Conservation (phyloP, 2,888 invertebrate species). For the Rugalucina vietnamica region DNA sequence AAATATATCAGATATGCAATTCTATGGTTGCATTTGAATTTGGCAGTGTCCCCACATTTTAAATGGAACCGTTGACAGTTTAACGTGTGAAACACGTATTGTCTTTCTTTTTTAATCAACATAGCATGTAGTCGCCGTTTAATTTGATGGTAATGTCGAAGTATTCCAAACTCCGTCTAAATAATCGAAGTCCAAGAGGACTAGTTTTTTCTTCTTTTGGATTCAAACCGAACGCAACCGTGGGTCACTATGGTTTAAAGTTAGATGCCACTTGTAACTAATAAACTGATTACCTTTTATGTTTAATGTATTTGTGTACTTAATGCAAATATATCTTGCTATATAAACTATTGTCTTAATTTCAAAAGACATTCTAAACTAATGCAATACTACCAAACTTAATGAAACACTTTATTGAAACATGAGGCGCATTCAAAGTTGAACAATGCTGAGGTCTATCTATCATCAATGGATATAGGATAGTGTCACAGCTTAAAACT, state of each 20-base stretch:
- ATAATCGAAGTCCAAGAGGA: neutral
- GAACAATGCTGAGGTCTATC: neutral
- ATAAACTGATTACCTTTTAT: neutral
- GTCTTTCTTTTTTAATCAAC: neutral
- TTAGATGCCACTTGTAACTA: constrained; percentile 9
- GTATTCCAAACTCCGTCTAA: neutral
- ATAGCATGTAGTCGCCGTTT: neutral
- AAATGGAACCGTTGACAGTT: neutral
- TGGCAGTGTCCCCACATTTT: neutral
- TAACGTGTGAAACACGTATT: neutral
- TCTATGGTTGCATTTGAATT: neutral
- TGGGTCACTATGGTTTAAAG: neutral
- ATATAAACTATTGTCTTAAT: constrained; percentile 9
- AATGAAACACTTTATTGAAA: neutral
- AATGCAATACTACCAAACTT: neutral
- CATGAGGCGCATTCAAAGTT: neutral
- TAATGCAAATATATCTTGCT: constrained; percentile 9
- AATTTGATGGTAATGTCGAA: neutral
- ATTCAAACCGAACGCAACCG: neutral
- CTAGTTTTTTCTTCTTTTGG: neutral
- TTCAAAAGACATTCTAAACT: neutral
- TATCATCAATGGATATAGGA: neutral
- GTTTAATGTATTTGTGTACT: neutral
- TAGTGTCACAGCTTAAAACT: neutral
- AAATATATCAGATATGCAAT: neutral